These are phyloP conservation scores for Hydriomena furcata DNA, from an alignment of 2,888 invertebrate genomes.

Conservation along the genomic window DNA sequence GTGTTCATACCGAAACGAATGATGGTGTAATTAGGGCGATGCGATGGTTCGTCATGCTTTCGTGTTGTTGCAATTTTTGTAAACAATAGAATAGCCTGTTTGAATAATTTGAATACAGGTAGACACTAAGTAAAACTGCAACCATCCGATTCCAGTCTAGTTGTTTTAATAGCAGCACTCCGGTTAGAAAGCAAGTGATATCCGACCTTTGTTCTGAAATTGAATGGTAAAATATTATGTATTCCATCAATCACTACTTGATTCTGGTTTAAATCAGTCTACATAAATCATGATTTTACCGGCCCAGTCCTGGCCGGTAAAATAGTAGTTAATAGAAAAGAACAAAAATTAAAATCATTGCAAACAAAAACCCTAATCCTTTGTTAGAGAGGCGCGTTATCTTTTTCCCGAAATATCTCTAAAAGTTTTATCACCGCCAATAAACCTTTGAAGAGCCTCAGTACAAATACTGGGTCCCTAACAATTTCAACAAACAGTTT, in stretches of 20 bases:
- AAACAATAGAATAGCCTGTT: conserved; percentile 29
- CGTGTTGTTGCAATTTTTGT: conserved; percentile 32
- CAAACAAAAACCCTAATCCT: conserved; percentile 15
- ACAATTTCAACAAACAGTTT: conserved; percentile 21
- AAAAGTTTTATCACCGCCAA: conserved; percentile 20
- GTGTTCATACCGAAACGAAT: conserved; percentile 51
- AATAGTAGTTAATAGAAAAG: not conserved
- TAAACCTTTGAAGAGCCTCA: conserved; percentile 23
- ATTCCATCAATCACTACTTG: too few species aligned
- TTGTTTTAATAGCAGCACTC: conserved; percentile 2
- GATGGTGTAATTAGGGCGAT: conserved; percentile 45
- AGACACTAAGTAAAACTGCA: conserved; percentile 1
- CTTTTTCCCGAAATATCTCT: conserved; percentile 19
- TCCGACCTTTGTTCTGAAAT: conserved; percentile 4
- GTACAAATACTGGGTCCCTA: conserved; percentile 27
- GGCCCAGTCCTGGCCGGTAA: not conserved
- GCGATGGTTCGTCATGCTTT: conserved; percentile 38
- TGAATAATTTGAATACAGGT: conserved; percentile 4
- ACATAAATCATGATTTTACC: not conserved
- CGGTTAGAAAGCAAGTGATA: conserved; percentile 9
- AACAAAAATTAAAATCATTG: conserved; percentile 1
- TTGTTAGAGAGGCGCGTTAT: conserved; percentile 13
- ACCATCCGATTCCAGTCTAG: conserved; percentile 3
- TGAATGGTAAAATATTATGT: not conserved
- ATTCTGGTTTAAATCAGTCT: too few species aligned